These are phyloP conservation scores for Metopia argyrocephala DNA, from an alignment of 2,888 invertebrate genomes.

Conservation along the genomic window DNA sequence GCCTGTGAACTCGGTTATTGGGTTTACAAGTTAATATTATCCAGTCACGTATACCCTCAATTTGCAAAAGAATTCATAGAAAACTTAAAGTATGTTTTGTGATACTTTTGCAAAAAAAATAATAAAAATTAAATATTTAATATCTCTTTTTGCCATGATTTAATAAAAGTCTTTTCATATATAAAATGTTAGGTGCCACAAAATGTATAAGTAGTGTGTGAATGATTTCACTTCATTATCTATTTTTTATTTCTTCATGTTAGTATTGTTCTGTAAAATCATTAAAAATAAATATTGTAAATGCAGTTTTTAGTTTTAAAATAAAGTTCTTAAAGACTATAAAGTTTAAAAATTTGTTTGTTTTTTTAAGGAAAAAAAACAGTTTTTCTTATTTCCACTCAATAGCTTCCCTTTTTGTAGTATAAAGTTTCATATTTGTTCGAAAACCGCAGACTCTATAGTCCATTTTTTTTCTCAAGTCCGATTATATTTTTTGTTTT, in stretches of 20 bases:
- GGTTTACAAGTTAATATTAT: constrained; percentile 60
- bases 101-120: constrained; percentile 3
- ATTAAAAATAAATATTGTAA: neutral
- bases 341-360: neutral
- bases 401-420: neutral
- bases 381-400: neutral
- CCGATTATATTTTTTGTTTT: constrained; percentile 23
- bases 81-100: constrained; percentile 8
- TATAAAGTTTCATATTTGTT: neutral
- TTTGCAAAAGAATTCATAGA: constrained; percentile 42
- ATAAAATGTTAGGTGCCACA: constrained; percentile 1
- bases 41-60: constrained; percentile 63
- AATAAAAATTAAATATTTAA: neutral
- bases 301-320: neutral
- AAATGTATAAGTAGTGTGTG: constrained; percentile 28
- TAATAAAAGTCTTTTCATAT: constrained; percentile 4
- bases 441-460: constrained; percentile 47
- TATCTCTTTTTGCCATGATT: neutral
- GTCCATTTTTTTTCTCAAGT: neutral
- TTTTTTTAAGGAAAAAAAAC: neutral
- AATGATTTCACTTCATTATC: constrained; percentile 36
- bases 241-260: neutral
- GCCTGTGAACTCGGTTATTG: constrained; percentile 63
- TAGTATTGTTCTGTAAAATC: neutral
- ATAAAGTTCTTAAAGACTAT: neutral